Conservation (phyloP, 1,140 invertebrate species). For the Cherax quadricarinatus region DNA sequence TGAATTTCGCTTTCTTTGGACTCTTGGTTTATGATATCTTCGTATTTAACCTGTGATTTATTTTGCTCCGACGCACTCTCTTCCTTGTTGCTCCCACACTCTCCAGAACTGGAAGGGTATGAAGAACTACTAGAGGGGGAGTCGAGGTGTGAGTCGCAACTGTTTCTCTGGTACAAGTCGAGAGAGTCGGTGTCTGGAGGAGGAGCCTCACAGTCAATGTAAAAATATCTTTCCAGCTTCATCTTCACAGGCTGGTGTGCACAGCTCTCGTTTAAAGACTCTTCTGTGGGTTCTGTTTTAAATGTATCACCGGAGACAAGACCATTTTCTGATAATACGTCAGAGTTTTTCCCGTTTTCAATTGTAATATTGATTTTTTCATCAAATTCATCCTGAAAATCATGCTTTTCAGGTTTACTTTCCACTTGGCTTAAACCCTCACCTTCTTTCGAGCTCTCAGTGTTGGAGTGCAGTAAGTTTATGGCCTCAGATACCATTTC, state of each 20-base stretch:
- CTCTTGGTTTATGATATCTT: neutral
- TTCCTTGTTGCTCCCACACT: neutral
- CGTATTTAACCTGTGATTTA: neutral
- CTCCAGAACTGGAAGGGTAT: neutral
- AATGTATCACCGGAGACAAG: neutral
- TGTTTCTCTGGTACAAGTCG: neutral
- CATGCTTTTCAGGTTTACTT: neutral
- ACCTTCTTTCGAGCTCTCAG: neutral
- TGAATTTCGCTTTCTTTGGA: neutral
- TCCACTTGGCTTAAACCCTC: slow-evolving; percentile 31
- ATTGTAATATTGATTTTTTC: neutral
- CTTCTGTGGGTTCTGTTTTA: neutral
- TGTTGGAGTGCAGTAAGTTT: neutral
- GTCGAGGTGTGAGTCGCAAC: neutral
- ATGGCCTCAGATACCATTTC: neutral
- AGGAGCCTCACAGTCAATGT: neutral
- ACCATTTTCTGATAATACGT: neutral
- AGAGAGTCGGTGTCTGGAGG: neutral
- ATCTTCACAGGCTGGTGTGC: neutral
- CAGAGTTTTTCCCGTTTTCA: neutral
- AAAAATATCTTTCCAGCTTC: slow-evolving; percentile 10
- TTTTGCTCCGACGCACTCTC: neutral
- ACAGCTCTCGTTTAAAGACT: neutral
- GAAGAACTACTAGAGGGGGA: no score
- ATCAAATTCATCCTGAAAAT: neutral